Conservation (phyloP, 2,888 invertebrate species). For the Sisyra nigra region DNA sequence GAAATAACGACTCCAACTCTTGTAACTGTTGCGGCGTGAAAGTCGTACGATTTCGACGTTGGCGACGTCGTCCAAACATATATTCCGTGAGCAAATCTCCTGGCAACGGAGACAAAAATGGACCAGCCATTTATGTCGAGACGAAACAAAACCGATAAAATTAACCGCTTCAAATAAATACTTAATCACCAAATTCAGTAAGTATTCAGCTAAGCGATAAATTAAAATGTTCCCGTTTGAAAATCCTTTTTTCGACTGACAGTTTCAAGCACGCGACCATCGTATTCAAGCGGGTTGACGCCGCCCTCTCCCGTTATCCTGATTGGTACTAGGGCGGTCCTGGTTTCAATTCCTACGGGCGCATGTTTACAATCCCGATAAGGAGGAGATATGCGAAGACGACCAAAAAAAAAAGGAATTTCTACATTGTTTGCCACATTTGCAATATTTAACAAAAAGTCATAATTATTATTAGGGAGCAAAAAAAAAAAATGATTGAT, state of each 20-base stretch:
- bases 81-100: constrained; percentile 83
- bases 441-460: too few relatives aligned
- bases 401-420: too few relatives aligned
- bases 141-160: not conserved
- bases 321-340: not conserved
- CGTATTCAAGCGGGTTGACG: not conserved
- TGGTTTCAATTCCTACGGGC: not conserved
- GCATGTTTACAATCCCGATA: not conserved
- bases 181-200: not conserved
- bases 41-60: constrained; percentile 82
- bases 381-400: too few relatives aligned
- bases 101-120: constrained; percentile 69
- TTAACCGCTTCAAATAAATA: not conserved
- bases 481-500: too few relatives aligned
- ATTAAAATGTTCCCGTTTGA: not conserved
- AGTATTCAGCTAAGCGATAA: not conserved
- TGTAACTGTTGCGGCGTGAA: constrained; percentile 88
- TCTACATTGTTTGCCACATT: too few relatives aligned
- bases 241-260: constrained; percentile 1
- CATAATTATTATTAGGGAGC: too few relatives aligned
- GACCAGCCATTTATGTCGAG: constrained; percentile 53
- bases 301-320: constrained; percentile 1
- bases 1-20: constrained; percentile 80
- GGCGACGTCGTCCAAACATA: constrained; percentile 78
- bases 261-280: constrained; percentile 1